Percentiles rank a stretch among this genome's conserved stretches.
These are phyloP conservation scores for Gobio occitaniae DNA, from an alignment of 2,797 vertebrate species.

Conservation along the genomic window DNA sequence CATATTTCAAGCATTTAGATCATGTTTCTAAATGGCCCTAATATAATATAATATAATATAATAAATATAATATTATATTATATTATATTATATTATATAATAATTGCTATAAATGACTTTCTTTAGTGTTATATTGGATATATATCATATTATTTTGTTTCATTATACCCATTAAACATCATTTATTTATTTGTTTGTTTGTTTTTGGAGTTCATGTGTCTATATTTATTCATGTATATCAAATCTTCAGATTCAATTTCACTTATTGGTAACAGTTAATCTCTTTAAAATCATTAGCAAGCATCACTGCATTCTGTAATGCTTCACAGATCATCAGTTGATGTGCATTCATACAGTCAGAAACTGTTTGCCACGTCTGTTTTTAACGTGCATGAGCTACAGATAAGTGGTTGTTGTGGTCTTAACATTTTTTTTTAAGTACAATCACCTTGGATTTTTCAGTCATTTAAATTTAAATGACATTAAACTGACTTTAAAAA, in stretches of 20 bases:
- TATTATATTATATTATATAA: no score
- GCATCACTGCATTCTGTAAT: not conserved
- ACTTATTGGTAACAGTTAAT: no score
- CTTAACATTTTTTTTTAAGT: no score
- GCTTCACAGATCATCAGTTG: not conserved
- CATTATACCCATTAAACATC: not conserved
- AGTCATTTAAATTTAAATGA: no score
- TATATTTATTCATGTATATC: not conserved
- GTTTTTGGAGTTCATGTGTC: not conserved
- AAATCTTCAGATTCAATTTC: not conserved
- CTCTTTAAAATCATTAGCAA: not conserved
- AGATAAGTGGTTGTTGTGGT: not conserved
- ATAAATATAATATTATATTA: not conserved
- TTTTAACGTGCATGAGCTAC: not conserved
- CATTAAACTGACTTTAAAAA: no score
- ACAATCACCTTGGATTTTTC: no score
- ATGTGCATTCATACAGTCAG: not conserved
- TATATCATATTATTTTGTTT: not conserved
- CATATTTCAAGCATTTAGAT: no score
- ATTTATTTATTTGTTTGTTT: not conserved
- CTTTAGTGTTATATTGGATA: not conserved
- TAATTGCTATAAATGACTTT: no score
- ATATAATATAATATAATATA: not conserved
- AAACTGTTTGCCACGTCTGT: not conserved
- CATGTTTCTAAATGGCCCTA: not conserved